Base-by-base conservation (phyloP, 2,797 vertebrate species). In the Eutrigla gurnardus region DNA sequence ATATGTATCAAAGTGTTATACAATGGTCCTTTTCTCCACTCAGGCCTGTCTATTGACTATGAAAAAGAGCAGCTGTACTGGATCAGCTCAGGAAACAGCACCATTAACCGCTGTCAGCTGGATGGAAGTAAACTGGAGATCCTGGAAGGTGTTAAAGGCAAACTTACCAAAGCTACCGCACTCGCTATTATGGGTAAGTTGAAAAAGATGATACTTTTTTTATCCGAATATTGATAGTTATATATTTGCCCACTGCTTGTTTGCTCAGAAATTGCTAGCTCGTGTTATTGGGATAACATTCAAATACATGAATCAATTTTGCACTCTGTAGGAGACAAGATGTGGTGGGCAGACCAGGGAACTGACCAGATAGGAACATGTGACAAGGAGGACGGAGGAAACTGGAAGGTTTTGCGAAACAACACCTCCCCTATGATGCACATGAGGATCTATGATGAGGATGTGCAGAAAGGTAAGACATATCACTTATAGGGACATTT, bases 281-380 rank as follows among this genome's bases (percentile, higher is more conserved):
- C 0, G 10, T 59, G 13, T 47, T 50, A 10, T 50, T 33, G 1
- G 13, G 3, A 50, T 32, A 52, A 25, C 33, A 15, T 32, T n/a
- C 13, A 36, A 52, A 33, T 7, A 57, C 50, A n/a, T 50, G 0
- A 73, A 45, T 54, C 1, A 13, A 15, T 46, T 57, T 46, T 40
- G 6, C 2, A 67, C 14, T 13, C 36, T 85, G 40, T 86, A 99
- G 98, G 96, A 5, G 90, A 97, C 87, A 98, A 97, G 86, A 92
- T 99, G 68, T 99, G 98, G 98, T 99, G 98, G 98, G 97, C 97
- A 0, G 97, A 99, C 84, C 97, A 99, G 86, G 95, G 95, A 68
- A 96, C 96, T 0, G 97, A 98, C 90, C 96, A 97, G 89, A 96
- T 99, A 82, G 98, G 98, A 71, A 99, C 96, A 0, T 99, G 98